These are phyloP conservation scores for Hydrozoanthus gracilis DNA, from an alignment of 92 coral and sea anemone species.

Conservation along the genomic window DNA sequence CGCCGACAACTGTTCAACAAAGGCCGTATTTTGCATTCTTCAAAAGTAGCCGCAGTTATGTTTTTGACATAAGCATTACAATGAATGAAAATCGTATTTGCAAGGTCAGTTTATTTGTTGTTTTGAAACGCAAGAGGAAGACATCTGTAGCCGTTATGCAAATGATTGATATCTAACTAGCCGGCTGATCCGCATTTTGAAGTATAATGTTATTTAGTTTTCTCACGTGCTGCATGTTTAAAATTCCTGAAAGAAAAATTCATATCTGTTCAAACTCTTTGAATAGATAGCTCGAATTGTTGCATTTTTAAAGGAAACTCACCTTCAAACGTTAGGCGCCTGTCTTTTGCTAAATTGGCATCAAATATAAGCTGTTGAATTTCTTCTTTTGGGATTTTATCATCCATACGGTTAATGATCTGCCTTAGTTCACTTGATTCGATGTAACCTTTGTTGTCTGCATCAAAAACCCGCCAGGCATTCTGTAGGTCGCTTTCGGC, in stretches of 20 bases:
- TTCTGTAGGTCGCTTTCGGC: conserved; percentile 59
- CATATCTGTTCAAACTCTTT: background rate
- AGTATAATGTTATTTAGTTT: no score
- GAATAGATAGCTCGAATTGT: background rate
- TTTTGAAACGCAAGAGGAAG: no score
- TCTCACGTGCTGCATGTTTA: background rate
- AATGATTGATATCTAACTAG: background rate
- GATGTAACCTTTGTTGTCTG: conserved; percentile 75
- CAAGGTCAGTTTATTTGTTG: no score
- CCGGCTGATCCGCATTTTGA: background rate
- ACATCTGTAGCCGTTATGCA: background rate
- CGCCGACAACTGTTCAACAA: no score
- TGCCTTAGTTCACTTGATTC: conserved; percentile 74
- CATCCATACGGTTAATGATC: conserved; percentile 59
- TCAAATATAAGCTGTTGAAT: conserved; percentile 59
- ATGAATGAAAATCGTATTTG: no score
- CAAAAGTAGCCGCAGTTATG: no score
- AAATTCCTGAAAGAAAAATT: conserved; percentile 41
- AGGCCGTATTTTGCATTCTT: no score
- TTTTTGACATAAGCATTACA: no score
- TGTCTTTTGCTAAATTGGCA: conserved; percentile 63
- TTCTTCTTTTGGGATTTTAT: conserved; percentile 56
- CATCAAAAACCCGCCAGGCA: conserved; percentile 84
- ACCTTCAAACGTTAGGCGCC: conserved; percentile 77
- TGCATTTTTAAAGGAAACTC: background rate